Base-by-base conservation (phyloP, 2,113 vertebrate species). In the Oryctolagus cuniculus region DNA sequence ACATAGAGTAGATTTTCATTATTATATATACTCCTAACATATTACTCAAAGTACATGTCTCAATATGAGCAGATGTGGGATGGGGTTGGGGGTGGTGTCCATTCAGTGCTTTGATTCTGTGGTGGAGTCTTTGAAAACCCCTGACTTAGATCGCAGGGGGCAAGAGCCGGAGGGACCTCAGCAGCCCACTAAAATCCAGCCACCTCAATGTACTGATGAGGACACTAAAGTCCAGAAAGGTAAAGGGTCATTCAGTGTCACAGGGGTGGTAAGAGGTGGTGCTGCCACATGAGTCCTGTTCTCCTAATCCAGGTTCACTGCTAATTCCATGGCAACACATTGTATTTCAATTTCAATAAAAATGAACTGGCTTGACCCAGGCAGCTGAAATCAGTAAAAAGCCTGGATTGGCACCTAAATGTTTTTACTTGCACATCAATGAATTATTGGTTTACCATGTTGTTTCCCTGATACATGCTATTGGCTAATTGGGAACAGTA, bases 201-300 rank as follows among this genome's bases (percentile, higher is more conserved):
- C 15, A 74, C 53, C 51, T 92, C 22, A n/a, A 86, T 92, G 91
- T 58, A 82, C 73, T 73, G 55, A 70, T 93, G 86, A 94, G 63
- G 24, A 95, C 85, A 70, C 49, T 55, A 44, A 93, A 74, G 49
- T 73, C 82, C 69, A 58, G 53, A 82, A 79, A 95, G 51, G 6
- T 61, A 44, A 92, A 94, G 89, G 36, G 73, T 89, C 89, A 75
- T 79, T 67, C 27, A 74, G 67, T 87, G 69, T 93, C 73, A 77
- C 70, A 67, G 21, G 91, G 22, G 53, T 93, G 10, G 58, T 51
- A 58, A 93, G 75, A 29, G 63, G 38, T 55, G 53, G 72, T 67
- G n/a, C 10, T 51, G 7, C 61, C 67, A 84, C 15, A 22, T 44
- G 49, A 90, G 22, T 61, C 34, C 34, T 6, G 7, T 64, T 61